Evolutionary conservation across 2,888 invertebrate species (phyloP), one percentile per base, ranked within the genome.

Genomic region (Clusia tigrina): DNA sequence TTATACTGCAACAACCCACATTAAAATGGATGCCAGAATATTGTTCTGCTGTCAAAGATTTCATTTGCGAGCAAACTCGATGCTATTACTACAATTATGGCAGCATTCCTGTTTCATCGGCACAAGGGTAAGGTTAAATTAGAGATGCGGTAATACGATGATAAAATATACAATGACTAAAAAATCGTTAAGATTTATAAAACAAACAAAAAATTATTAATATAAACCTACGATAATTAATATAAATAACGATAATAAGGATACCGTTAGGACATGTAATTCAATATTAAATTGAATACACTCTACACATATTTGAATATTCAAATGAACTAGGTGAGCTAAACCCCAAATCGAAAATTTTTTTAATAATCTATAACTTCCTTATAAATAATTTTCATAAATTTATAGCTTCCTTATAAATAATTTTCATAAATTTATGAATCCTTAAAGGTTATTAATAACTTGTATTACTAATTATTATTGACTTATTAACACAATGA

Each of bases 41-140:
- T 85, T 94, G 93, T 83, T 90, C 90, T 68, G 88, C 89, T 78
- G 88, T 91, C 76, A 93, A 93, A 86, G 93, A 93, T 85, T 93
- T 93, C 85, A 93, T 94, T 81, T 94, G 93, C 86, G 93, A 94
- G 86, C 93, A 93, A 86, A 93, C 93, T 68, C 89, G 93, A 80
- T 94, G 93, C 86, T 93, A 93, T 85, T 93, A 93, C 86, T 93
- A 93, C 87, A 93, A 93, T 86, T 94, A 93, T 85, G 93, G 93
- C 83, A 92, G 92, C 84, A 93, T 93, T 87, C 92, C 92, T 84
- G 93, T 93, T 81, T 92, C 92, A 83, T 91, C 92, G 78, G 89
- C 92, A 88, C 93, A 93, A 92, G 93, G 93, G 93, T 93, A 93
- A 93, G 92, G 78, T 70, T 70, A 66, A 72, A 71, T 62, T 71